Evolutionary conservation across 1,140 invertebrate genomes (phyloP).

Genomic region (Bombus consobrinus): DNA sequence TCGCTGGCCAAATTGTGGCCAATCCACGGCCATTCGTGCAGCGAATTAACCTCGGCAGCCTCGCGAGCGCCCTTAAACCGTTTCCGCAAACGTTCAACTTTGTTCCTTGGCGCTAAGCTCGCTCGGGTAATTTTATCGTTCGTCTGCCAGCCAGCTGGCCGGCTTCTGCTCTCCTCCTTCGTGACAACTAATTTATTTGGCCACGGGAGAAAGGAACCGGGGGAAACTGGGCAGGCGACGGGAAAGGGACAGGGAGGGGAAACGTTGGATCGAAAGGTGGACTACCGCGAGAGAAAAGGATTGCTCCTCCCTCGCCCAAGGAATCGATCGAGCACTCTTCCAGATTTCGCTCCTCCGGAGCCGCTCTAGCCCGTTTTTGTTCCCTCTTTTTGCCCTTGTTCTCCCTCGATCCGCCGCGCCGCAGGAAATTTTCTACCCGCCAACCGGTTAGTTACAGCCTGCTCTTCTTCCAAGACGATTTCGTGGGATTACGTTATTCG

Average conservation of each 20-base stretch:
- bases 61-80: slow-evolving; percentile 47
- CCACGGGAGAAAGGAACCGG: slow-evolving; percentile 15
- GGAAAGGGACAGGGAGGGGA: background rate
- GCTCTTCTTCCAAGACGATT: background rate
- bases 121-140: slow-evolving; percentile 68
- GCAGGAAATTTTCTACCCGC: slow-evolving; percentile 46
- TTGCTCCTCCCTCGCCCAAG: slow-evolving; percentile 23
- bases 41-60: slow-evolving; percentile 50
- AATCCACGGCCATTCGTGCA: slow-evolving; percentile 36
- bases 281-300: slow-evolving; percentile 40
- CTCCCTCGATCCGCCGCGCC: slow-evolving; percentile 4
- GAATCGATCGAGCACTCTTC: slow-evolving; percentile 64
- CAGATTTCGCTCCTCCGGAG: slow-evolving; percentile 50
- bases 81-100: slow-evolving; percentile 56
- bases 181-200: slow-evolving; percentile 74
- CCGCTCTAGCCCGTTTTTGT: slow-evolving; percentile 13
- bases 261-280: background rate
- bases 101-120: slow-evolving; percentile 62
- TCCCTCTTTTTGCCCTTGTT: background rate
- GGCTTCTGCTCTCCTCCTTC: slow-evolving; percentile 59
- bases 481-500: background rate
- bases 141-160: slow-evolving; percentile 60
- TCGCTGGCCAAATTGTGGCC: slow-evolving; percentile 38
- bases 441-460: background rate
- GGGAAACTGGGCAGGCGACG: background rate